Conservation (phyloP, 23 tunicate species). For the Botrylloides violaceus region DNA sequence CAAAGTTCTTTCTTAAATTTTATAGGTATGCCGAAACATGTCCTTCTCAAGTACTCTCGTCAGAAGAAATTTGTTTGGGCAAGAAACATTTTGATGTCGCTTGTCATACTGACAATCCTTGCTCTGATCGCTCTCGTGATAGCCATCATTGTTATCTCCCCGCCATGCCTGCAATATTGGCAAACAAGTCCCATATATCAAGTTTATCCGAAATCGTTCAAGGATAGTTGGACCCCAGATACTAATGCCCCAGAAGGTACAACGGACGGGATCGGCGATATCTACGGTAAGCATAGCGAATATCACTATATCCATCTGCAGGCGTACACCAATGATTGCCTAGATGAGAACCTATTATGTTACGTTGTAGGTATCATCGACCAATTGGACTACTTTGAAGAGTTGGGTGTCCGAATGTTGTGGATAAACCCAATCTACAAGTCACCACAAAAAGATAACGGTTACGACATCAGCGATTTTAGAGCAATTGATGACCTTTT, state of each 20-base stretch:
- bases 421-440: conserved; percentile 66
- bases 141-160: conserved; percentile 79
- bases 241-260: conserved; percentile 27
- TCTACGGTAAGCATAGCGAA: conserved; percentile 17
- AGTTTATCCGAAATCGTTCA: conserved; percentile 58
- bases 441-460: conserved; percentile 63
- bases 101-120: conserved; percentile 53
- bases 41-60: conserved; percentile 72
- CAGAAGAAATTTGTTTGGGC: conserved; percentile 80
- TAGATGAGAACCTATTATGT: too few species aligned
- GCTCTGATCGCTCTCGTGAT: conserved; percentile 60
- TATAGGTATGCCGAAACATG: conserved; percentile 90
- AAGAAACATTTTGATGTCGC: conserved; percentile 55
- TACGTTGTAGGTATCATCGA: conserved; percentile 43
- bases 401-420: conserved; percentile 45
- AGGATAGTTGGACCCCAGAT: conserved; percentile 24
- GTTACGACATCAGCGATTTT: conserved; percentile 60
- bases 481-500: conserved; percentile 32
- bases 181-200: conserved; percentile 89
- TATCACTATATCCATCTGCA: too few species aligned
- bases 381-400: conserved; percentile 53
- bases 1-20: not conserved
- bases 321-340: too few species aligned
- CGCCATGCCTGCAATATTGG: conserved; percentile 82
- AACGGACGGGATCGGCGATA: conserved; percentile 2